Conservation (phyloP, 2,888 invertebrate species). For the Lepeophtheirus nordmannii region DNA sequence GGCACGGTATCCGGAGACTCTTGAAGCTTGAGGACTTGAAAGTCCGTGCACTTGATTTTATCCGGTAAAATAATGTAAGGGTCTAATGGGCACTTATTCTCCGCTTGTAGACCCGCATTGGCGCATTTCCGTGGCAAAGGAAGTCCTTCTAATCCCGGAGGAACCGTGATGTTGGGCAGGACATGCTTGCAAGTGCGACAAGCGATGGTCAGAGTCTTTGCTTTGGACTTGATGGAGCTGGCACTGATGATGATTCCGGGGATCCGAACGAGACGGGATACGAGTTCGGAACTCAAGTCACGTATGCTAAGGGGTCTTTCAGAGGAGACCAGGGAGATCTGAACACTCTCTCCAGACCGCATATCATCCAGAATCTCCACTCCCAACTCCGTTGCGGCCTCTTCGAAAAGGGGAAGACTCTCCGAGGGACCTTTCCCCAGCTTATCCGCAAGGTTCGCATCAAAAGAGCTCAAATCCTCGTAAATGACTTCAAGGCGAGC, state of each 20-base stretch:
- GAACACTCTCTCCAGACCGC: slow-evolving; percentile 81
- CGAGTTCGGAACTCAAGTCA: slow-evolving; percentile 80
- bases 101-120: slow-evolving; percentile 75
- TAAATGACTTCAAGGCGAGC: slow-evolving; percentile 81
- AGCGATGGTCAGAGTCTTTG: slow-evolving; percentile 83
- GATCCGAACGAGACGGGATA: slow-evolving; percentile 81
- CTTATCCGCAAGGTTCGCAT: slow-evolving; percentile 80
- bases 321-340: slow-evolving; percentile 69
- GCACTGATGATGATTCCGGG: slow-evolving; percentile 89
- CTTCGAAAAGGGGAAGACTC: slow-evolving; percentile 82
- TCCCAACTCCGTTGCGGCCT: slow-evolving; percentile 86
- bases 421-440: slow-evolving; percentile 80
- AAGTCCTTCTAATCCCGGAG: slow-evolving; percentile 91
- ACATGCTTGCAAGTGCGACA: slow-evolving; percentile 82
- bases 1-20: slow-evolving; percentile 86
- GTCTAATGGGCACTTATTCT: slow-evolving; percentile 84
- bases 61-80: slow-evolving; percentile 97
- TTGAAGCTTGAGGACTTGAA: slow-evolving; percentile 91
- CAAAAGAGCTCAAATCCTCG: slow-evolving; percentile 83
- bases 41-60: slow-evolving; percentile 92
- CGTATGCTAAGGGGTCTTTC: slow-evolving; percentile 64
- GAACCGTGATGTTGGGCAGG: slow-evolving; percentile 72
- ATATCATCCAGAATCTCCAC: slow-evolving; percentile 90
- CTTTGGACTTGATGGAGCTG: slow-evolving; percentile 84
- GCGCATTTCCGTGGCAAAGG: slow-evolving; percentile 77